phyloP scores from a whole-genome alignment of 2,888 invertebrate genomes.

The Branchellion lobata region DNA sequence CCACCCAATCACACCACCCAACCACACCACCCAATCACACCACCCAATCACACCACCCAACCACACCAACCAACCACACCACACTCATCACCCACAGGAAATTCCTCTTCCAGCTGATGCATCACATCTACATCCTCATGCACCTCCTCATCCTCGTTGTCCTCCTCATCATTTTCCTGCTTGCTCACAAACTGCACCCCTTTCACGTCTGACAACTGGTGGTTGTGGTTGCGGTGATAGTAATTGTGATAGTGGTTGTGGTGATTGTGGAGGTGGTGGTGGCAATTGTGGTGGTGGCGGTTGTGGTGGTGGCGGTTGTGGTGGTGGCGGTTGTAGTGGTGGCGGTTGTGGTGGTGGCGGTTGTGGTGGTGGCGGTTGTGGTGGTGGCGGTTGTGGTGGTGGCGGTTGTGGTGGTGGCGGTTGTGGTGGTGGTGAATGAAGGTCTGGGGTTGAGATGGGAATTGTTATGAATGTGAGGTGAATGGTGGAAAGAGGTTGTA shows the following conservation, averaged over 20 bases:
- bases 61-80: conserved; percentile 62
- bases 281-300: not conserved
- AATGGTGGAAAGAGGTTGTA: not conserved
- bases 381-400: not conserved
- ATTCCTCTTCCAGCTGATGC: conserved; percentile 58
- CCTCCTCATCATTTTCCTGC: conserved; percentile 53
- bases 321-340: not conserved
- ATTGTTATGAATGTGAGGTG: not conserved
- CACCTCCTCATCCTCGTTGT: conserved; percentile 54
- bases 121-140: conserved; percentile 53
- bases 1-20: conserved; percentile 61
- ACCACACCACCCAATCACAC: conserved; percentile 61
- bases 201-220: conserved; percentile 51
- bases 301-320: not conserved
- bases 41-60: conserved; percentile 59
- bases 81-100: conserved; percentile 58
- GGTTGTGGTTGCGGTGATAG: not conserved
- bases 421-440: not conserved
- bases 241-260: too few species aligned
- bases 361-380: not conserved
- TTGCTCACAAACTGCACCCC: conserved; percentile 59
- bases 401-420: not conserved
- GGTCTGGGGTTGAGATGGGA: not conserved
- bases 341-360: not conserved
- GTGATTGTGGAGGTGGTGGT: not conserved